Evolutionary conservation across 2,888 invertebrate species (phyloP), one percentile per base, ranked within the genome.

Genomic region (Rhynchonema sp.): DNA sequence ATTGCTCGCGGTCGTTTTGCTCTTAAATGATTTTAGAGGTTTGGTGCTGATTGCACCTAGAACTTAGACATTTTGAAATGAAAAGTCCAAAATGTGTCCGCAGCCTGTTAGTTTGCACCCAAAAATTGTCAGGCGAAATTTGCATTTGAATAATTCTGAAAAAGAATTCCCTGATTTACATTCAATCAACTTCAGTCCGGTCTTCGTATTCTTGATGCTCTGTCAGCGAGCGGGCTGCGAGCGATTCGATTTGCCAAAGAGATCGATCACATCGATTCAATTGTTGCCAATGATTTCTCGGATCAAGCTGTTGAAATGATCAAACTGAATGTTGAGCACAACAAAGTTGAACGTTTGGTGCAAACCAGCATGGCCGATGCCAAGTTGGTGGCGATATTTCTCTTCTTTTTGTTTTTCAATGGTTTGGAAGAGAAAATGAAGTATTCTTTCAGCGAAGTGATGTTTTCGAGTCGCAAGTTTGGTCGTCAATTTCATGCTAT

Each of bases 231-330:
- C 20, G 98, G 98, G 0, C 77, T 98, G 46, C 79, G 98, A 52
- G 91, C 96, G 62, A 86, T 98, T 66, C 82, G 98, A 25, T 98
- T 96, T 76, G 94, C 94, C 0, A 85, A 88, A 70, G 98, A 99
- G 80, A 80, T 96, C 25, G 65, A 65, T 1, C 62, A 65, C 56
- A 65, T 71, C 2, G 64, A 62, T 59, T 55, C 2, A 46, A 30
- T 30, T 30, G 49, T 67, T 61, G 71, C 71, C n/a, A 71, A 71
- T 60, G 71, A 98, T 73, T 79, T 90, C 62, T 88, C 88, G 0
- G 74, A 77, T 29, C 80, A 81, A 66, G 96, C 96, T 0, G 88
- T 91, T 0, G 82, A 85, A 60, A 84, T 85, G 46, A 96, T 99
- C 61, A 80, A 81, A 66, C 79, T 79, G 46, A 98, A 98, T 76